phyloP scores from a whole-genome alignment of 2,797 vertebrate species.

The Lepidocolaptes lacrymiger region DNA sequence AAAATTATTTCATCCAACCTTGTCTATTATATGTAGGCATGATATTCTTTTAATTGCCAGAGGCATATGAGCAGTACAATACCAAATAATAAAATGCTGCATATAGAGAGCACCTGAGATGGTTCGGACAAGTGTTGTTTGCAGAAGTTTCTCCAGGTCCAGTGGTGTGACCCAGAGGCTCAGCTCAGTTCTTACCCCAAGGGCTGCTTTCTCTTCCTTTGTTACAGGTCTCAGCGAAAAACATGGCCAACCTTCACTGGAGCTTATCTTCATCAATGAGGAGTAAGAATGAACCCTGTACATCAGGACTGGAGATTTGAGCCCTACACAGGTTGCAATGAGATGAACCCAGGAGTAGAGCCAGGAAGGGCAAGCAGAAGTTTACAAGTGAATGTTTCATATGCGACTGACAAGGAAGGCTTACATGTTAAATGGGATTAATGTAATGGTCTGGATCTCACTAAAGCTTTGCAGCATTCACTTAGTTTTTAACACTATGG shows the following conservation, averaged over 20 bases:
- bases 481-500: not conserved
- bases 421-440: not conserved
- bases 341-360: constrained; percentile 49
- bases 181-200: not conserved
- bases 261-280: constrained; percentile 87
- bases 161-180: not conserved
- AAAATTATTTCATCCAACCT: not conserved
- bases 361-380: constrained; percentile 46
- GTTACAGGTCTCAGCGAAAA: constrained; percentile 70
- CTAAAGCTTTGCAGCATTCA: not conserved
- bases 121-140: not conserved
- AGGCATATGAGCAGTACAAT: not conserved
- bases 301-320: constrained; percentile 69
- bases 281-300: constrained; percentile 80
- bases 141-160: not conserved
- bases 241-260: constrained; percentile 73
- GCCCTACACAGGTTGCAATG: constrained; percentile 55
- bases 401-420: not conserved
- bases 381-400: not conserved
- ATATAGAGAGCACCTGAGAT: not conserved
- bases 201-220: not conserved
- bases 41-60: not conserved
- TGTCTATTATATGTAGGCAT: not conserved
- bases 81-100: not conserved
- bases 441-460: not conserved